Conservation (phyloP, 53 echinoderm and acorn worm species). For the Astropecten irregularis region DNA sequence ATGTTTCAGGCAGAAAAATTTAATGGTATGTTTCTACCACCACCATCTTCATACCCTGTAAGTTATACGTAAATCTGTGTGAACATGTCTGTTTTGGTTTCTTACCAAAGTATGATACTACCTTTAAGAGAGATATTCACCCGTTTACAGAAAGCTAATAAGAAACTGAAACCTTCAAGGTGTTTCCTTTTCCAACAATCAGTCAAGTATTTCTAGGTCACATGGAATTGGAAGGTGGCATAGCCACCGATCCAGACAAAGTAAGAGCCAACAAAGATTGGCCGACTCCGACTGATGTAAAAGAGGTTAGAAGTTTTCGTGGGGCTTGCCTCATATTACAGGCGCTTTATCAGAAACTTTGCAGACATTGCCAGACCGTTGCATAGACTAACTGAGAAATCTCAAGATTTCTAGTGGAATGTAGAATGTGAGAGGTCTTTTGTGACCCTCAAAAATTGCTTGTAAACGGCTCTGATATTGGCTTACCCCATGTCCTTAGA, state of each 20-base stretch:
- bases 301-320: conserved; percentile 44
- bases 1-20: too few species aligned
- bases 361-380: conserved; percentile 22
- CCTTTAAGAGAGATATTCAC: conserved; percentile 9
- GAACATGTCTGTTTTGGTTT: too few species aligned
- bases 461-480: conserved; percentile 27
- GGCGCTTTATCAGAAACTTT: conserved; percentile 29
- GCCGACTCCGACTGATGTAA: background rate
- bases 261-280: background rate
- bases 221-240: conserved; percentile 8
- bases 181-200: conserved; percentile 13
- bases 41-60: too few species aligned
- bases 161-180: conserved; percentile 29
- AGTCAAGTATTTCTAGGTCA: conserved; percentile 10
- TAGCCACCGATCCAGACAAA: background rate
- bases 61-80: too few species aligned
- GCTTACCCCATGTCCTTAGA: conserved; percentile 14
- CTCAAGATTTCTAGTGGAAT: conserved; percentile 12
- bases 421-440: conserved; percentile 11
- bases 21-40: too few species aligned
- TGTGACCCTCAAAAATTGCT: conserved; percentile 1
- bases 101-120: too few species aligned
- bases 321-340: conserved; percentile 41
- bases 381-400: conserved; percentile 20
- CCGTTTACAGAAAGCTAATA: background rate